Evolutionary conservation across 2,888 invertebrate genomes (phyloP).

Genomic region (Sialis fuliginosa): DNA sequence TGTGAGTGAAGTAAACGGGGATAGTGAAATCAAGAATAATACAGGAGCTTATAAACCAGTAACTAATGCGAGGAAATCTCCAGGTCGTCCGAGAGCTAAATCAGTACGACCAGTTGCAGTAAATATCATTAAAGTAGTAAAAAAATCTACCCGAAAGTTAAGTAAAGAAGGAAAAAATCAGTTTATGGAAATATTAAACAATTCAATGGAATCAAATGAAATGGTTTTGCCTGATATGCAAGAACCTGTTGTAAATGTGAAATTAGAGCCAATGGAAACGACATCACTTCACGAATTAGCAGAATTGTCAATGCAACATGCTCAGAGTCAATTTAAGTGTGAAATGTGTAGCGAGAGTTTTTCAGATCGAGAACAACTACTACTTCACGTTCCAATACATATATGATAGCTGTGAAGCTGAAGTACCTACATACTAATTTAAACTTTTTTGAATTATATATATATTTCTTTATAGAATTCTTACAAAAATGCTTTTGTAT

Average conservation of each 20-base stretch:
- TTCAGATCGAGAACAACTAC: constrained; percentile 48
- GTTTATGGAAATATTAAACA: neutral
- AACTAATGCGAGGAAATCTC: neutral
- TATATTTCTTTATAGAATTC: too few species aligned
- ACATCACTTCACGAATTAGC: constrained; percentile 31
- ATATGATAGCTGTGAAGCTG: constrained; percentile 36
- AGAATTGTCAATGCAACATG: constrained; percentile 29
- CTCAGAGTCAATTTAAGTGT: constrained; percentile 42
- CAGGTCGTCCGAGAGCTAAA: neutral
- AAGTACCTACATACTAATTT: too few species aligned
- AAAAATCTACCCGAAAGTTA: neutral
- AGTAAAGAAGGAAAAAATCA: neutral
- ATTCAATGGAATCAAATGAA: neutral
- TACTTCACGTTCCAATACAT: constrained; percentile 67
- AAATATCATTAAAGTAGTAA: constrained; percentile 1
- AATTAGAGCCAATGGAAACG: constrained; percentile 25
- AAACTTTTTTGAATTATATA: too few species aligned
- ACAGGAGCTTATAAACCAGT: neutral
- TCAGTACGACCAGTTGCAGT: neutral
- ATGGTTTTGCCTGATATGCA: constrained; percentile 9
- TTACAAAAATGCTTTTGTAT: too few species aligned
- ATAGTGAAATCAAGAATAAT: neutral
- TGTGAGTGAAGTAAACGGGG: neutral
- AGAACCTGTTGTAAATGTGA: constrained; percentile 14
- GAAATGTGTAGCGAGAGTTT: constrained; percentile 71